Base-by-base conservation (phyloP, 1,140 invertebrate genomes). In the Hormaphis cornu region DNA sequence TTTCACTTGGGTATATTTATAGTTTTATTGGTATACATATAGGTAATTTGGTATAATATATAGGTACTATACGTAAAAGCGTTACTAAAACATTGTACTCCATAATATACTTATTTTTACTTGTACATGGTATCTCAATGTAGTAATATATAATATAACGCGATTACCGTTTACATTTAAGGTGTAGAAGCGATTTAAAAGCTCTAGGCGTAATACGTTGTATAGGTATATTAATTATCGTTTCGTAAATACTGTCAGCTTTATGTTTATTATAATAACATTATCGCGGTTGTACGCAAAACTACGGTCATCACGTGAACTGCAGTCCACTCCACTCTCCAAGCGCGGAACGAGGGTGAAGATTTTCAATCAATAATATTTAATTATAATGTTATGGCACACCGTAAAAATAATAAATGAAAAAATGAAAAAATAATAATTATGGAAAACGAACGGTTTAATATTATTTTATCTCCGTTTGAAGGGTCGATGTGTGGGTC, bases 131-230 rank as follows among this genome's bases (percentile, higher is more conserved):
- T 42, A 42, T 42, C 2, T 42, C n/a, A n/a, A 18, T 42, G 18
- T n/a, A 42, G n/a, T n/a, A 1, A n/a, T 53, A 30, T 50, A 28
- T 26, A 52, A 52, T 56, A 33, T 58, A 58, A 58, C 33, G n/a
- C n/a, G n/a, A n/a, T n/a, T n/a, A n/a, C n/a, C n/a, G n/a, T n/a
- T n/a, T n/a, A n/a, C n/a, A 24, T 33, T 58, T 16, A 35, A 40
- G 54, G 54, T 58, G 54, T 58, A 37, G 20, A 58, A 58, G 54
- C 54, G 54, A 24, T 58, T 58, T 58, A 58, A 58, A 58, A 58
- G 54, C 54, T 56, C 33, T 58, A 40, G n/a, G n/a, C n/a, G n/a
- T n/a, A n/a, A n/a, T n/a, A n/a, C n/a, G n/a, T n/a, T n/a, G n/a
- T n/a, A n/a, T n/a, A n/a, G n/a, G n/a, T n/a, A n/a, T n/a, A n/a